These are phyloP conservation scores for Mylabris sibirica DNA, from an alignment of 2,888 invertebrate genomes.

Conservation along the genomic window DNA sequence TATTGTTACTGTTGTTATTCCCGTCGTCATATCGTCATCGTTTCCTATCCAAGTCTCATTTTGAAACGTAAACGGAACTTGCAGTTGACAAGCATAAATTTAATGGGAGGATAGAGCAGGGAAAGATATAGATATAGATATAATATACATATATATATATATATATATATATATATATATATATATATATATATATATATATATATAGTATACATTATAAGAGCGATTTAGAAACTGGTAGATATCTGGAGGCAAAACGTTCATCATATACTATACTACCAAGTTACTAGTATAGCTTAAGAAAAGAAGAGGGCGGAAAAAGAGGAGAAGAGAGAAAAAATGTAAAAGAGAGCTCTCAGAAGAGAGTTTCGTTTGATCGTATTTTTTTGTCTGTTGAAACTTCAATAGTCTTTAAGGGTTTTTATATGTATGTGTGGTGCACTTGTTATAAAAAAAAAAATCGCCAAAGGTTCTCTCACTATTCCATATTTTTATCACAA, in stretches of 20 bases:
- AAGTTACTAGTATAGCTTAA: neutral
- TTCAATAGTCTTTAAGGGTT: constrained; percentile 11
- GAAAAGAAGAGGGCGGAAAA: neutral
- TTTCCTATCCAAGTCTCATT: constrained; percentile 37
- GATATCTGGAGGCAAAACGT: constrained; percentile 50
- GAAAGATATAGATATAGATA: constrained; percentile 29
- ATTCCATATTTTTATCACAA: neutral
- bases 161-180: constrained; percentile 21
- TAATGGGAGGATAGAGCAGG: constrained; percentile 41
- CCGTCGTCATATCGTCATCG: constrained; percentile 6
- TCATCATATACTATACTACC: constrained; percentile 48
- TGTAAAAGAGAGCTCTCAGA: too few species aligned
- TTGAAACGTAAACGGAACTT: constrained; percentile 44
- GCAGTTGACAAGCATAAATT: constrained; percentile 47
- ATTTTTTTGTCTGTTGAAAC: constrained; percentile 7
- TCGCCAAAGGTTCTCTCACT: neutral
- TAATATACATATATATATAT: neutral
- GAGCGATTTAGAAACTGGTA: constrained; percentile 47
- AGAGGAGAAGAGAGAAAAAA: neutral
- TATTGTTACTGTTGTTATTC: neutral
- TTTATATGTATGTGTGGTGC: neutral
- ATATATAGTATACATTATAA: constrained; percentile 35
- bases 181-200: neutral
- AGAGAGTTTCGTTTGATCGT: neutral
- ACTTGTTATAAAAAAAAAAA: constrained; percentile 10